Conservation (phyloP, 2,888 invertebrate species). For the Agrotis clavis region DNA sequence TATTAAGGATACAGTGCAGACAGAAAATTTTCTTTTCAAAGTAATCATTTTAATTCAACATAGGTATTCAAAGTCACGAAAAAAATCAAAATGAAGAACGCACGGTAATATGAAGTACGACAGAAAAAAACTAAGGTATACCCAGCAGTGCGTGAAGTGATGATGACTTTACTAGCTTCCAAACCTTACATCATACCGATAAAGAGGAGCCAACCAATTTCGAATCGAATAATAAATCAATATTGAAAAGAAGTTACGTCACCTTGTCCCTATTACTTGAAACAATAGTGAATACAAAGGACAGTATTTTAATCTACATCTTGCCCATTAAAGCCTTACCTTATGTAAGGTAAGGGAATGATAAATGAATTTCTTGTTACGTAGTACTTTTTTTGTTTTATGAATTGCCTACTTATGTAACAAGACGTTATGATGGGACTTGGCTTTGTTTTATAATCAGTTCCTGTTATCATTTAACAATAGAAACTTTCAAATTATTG, state of each 20-base stretch:
- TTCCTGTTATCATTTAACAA: no score
- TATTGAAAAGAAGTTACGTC: slow-evolving; percentile 51
- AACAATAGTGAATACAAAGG: slow-evolving; percentile 81
- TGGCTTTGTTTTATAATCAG: slow-evolving; percentile 11
- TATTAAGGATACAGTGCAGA: no score
- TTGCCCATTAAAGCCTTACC: slow-evolving; percentile 68
- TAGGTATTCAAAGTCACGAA: not conserved
- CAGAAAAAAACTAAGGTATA: not conserved
- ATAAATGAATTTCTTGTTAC: slow-evolving; percentile 55
- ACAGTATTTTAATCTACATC: slow-evolving; percentile 79
- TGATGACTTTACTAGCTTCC: not conserved
- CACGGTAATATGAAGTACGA: not conserved
- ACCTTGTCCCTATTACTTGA: slow-evolving; percentile 73
- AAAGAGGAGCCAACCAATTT: slow-evolving; percentile 27
- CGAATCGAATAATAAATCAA: slow-evolving; percentile 57
- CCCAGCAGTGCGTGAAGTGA: not conserved
- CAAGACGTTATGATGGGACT: slow-evolving; percentile 4
- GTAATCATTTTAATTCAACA: no score
- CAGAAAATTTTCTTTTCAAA: no score
- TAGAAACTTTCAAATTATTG: no score
- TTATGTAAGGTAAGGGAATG: slow-evolving; percentile 53
- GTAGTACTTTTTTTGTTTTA: slow-evolving; percentile 18
- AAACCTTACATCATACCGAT: slow-evolving; percentile 30
- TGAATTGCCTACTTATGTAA: slow-evolving; percentile 13
- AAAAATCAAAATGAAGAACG: not conserved